A percentile compares a stretch with the other conserved stretches of the same genome.
These are phyloP conservation scores for Dendrolimus punctatus DNA, from an alignment of 1,140 invertebrate genomes.

Conservation along the genomic window DNA sequence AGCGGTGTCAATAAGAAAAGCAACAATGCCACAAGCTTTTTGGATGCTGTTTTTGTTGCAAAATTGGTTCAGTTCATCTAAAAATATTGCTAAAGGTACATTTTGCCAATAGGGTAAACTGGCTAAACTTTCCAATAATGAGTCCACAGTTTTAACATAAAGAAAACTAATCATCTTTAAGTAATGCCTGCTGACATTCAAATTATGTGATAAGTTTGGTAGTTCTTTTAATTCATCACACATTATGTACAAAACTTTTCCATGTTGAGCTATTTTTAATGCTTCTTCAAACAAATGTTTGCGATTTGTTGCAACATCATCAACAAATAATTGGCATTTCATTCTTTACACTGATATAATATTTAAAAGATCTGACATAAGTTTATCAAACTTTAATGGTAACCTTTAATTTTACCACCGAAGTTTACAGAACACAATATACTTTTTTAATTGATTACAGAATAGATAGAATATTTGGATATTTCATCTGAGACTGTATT, in stretches of 20 bases:
- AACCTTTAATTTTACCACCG: too few species aligned
- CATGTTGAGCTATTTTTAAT: conserved; percentile 31
- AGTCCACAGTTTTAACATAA: conserved; percentile 37
- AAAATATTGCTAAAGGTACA: conserved; percentile 51
- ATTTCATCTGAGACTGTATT: too few species aligned
- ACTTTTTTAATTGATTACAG: too few species aligned
- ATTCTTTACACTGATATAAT: too few species aligned
- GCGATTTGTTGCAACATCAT: conserved; percentile 30
- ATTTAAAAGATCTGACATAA: too few species aligned
- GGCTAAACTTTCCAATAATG: conserved; percentile 44
- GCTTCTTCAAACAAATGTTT: conserved; percentile 48
- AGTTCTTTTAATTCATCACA: conserved; percentile 49
- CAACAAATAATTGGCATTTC: conserved; percentile 25
- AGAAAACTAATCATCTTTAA: conserved; percentile 63
- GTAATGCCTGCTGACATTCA: conserved; percentile 43
- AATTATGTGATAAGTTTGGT: conserved; percentile 49
- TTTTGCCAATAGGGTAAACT: conserved; percentile 49
- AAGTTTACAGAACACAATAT: too few species aligned
- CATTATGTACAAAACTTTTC: conserved; percentile 58
- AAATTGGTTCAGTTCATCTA: conserved; percentile 49
- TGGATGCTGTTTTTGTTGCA: conserved; percentile 35
- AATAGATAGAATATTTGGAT: too few species aligned
- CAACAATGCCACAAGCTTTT: conserved; percentile 44
- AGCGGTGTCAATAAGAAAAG: conserved; percentile 37
- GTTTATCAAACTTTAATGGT: too few species aligned